Evolutionary conservation across 2,113 vertebrate genomes (phyloP).

Genomic region (Macrotus californicus): DNA sequence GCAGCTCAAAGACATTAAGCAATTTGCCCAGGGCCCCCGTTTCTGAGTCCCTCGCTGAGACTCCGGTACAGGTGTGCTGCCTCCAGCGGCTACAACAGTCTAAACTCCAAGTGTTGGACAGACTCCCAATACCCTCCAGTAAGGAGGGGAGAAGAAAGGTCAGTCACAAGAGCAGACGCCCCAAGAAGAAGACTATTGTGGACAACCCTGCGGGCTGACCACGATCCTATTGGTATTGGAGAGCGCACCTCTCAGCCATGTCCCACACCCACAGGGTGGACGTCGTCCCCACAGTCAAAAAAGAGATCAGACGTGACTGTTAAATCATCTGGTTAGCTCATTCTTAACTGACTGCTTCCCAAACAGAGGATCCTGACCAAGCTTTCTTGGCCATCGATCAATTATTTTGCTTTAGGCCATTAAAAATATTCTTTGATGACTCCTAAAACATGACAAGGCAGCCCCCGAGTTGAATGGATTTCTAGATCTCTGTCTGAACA

Average conservation of each 20-base stretch:
- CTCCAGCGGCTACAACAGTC: rapidly evolving
- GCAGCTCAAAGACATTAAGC: background rate
- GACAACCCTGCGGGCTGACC: no score
- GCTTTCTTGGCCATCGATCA: background rate
- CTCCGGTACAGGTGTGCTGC: background rate
- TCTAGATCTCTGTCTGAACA: background rate
- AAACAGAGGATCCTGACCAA: background rate
- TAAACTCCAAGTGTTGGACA: background rate
- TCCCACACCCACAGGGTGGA: background rate
- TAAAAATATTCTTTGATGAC: background rate
- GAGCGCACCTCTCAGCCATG: background rate
- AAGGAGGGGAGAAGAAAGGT: background rate
- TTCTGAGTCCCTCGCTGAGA: background rate
- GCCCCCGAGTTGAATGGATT: background rate
- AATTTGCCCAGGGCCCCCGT: background rate
- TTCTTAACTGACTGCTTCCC: background rate
- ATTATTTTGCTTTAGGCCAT: background rate
- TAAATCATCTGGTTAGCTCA: background rate
- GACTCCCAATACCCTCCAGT: no score
- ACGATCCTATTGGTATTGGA: rapidly evolving
- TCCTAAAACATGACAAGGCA: background rate
- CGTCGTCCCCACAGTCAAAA: background rate
- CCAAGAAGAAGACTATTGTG: background rate
- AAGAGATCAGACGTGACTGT: background rate
- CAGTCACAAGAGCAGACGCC: background rate